Percentiles rank a stretch among this genome's conserved stretches.
Evolutionary conservation across 1,140 invertebrate genomes (phyloP).

Genomic region (Drusus annulatus): DNA sequence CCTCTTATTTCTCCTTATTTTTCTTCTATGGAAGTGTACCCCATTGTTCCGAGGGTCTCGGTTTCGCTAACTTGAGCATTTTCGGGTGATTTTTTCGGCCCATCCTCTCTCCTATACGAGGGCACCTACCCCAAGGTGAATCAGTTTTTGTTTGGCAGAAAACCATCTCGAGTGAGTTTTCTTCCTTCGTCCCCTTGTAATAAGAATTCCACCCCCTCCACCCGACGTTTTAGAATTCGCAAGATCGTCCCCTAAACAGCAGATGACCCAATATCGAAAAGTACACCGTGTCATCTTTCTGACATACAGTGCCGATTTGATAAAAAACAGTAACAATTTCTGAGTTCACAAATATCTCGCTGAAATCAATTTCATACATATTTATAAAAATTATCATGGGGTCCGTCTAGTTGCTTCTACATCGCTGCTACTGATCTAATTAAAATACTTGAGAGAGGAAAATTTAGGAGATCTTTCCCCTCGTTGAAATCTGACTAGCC

Average conservation of each 20-base stretch:
- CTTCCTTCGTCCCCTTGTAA: too few relatives aligned
- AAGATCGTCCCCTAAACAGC: too few relatives aligned
- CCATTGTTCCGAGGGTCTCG: constrained; percentile 23
- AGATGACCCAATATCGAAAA: too few relatives aligned
- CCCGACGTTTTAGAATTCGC: too few relatives aligned
- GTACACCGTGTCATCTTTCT: too few relatives aligned
- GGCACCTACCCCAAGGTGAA: background rate
- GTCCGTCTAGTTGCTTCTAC: background rate
- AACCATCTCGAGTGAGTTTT: background rate
- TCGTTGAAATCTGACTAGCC: constrained; percentile 1
- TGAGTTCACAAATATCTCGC: too few relatives aligned
- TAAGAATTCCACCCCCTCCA: too few relatives aligned
- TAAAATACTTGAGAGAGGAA: constrained; percentile 22
- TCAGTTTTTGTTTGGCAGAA: constrained; percentile 12
- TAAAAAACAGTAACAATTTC: too few relatives aligned
- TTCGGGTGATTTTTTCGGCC: background rate
- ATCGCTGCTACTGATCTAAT: background rate
- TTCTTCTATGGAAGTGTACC: background rate
- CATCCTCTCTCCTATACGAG: background rate
- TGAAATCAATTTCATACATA: too few relatives aligned
- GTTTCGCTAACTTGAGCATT: constrained; percentile 6
- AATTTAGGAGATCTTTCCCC: background rate
- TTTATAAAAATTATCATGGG: too few relatives aligned
- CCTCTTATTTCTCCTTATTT: background rate
- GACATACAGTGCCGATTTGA: too few relatives aligned